Evolutionary conservation across 2,888 invertebrate species (phyloP).

Genomic region (Hypselothyrea guttata): DNA sequence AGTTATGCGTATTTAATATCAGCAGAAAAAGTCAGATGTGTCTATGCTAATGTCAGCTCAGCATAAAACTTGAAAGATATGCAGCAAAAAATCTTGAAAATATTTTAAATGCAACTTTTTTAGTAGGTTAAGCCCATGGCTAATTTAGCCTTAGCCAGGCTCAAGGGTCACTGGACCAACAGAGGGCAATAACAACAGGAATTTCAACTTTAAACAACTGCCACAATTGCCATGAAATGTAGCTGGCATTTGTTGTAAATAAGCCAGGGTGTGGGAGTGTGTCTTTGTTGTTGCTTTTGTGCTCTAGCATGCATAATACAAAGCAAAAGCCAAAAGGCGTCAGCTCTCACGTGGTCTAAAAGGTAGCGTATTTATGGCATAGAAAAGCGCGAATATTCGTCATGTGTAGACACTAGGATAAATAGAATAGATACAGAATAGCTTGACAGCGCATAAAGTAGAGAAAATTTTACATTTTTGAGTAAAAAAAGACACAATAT

Average conservation of each 20-base stretch:
- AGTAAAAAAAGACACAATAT: no score
- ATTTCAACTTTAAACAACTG: conserved; percentile 37
- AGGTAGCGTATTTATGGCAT: conserved; percentile 19
- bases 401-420: not conserved
- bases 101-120: conserved; percentile 3
- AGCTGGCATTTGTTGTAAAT: conserved; percentile 25
- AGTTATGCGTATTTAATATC: conserved; percentile 28
- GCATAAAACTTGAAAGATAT: conserved; percentile 11
- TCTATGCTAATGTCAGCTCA: conserved; percentile 47
- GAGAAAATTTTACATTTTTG: no score
- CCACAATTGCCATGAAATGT: conserved; percentile 62
- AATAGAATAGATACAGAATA: no score
- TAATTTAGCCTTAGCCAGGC: conserved; percentile 55
- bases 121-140: conserved; percentile 23
- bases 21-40: conserved; percentile 15
- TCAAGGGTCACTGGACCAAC: conserved; percentile 25
- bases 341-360: conserved; percentile 30
- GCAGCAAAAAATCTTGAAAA: not conserved
- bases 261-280: conserved; percentile 2
- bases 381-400: conserved; percentile 21
- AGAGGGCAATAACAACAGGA: conserved; percentile 21
- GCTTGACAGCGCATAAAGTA: no score
- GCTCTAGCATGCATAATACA: conserved; percentile 47
- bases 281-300: conserved; percentile 1
- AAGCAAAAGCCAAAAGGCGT: conserved; percentile 49